phyloP scores from a whole-genome alignment of 2,113 vertebrate species.

The Onychostruthus taczanowskii region DNA sequence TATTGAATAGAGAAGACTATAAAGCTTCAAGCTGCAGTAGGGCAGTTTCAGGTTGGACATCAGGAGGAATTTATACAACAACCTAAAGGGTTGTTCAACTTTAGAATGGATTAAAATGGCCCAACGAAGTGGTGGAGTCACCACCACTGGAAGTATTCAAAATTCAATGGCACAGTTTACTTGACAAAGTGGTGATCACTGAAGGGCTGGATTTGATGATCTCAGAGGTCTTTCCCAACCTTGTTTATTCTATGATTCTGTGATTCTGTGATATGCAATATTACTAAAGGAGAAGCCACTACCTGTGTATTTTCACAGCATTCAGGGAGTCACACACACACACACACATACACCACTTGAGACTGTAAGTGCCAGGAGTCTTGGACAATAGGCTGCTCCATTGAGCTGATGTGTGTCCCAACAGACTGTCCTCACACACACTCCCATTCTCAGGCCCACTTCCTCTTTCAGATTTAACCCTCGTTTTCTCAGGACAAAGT shows the following conservation, averaged over 20 bases:
- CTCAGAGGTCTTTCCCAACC: background rate
- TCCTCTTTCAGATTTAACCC: background rate
- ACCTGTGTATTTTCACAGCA: background rate
- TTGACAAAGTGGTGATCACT: background rate
- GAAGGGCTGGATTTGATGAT: background rate
- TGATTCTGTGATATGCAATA: background rate
- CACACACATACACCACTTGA: no score
- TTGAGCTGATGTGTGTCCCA: background rate
- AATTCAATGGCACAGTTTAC: background rate
- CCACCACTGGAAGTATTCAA: background rate
- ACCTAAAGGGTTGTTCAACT: background rate
- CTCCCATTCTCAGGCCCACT: background rate
- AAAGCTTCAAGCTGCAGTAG: background rate
- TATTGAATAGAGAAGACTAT: rapidly evolving
- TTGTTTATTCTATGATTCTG: background rate
- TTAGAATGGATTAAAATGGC: background rate
- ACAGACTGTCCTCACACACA: background rate
- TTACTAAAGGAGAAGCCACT: background rate
- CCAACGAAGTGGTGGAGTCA: background rate
- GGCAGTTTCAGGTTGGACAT: background rate
- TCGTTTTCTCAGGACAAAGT: background rate
- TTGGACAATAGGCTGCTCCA: background rate
- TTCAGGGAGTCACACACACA: background rate
- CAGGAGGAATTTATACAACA: background rate
- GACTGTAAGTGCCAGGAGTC: no score